A percentile compares a stretch with the other conserved stretches of the same genome.
These are phyloP conservation scores for Hofmannophila pseudospretella DNA, from an alignment of 2,888 invertebrate species.

Conservation along the genomic window DNA sequence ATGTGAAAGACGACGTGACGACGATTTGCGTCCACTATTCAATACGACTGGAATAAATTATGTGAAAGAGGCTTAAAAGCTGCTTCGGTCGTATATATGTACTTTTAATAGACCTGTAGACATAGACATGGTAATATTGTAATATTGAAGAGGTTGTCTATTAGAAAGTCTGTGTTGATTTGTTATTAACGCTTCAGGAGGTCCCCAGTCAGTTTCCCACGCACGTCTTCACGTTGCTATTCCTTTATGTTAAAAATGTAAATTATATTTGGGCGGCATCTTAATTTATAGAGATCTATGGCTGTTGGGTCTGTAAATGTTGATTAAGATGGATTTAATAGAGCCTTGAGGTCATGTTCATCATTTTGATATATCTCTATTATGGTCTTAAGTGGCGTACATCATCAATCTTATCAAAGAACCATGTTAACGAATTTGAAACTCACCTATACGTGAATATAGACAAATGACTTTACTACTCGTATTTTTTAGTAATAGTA, in stretches of 20 bases:
- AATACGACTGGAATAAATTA: neutral
- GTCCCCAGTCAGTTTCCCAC: conserved; percentile 27
- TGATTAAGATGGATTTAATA: neutral
- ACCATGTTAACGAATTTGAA: conserved; percentile 18
- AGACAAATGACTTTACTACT: conserved; percentile 23
- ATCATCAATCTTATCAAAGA: conserved; percentile 27
- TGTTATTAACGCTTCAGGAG: conserved; percentile 26
- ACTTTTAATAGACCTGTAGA: too few relatives aligned
- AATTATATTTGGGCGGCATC: neutral
- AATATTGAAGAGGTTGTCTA: conserved; percentile 11
- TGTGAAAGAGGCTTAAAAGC: neutral
- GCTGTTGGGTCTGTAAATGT: neutral
- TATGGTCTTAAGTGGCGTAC: conserved; percentile 12
- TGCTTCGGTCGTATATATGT: too few relatives aligned
- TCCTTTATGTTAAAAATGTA: too few relatives aligned
- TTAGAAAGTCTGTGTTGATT: conserved; percentile 36
- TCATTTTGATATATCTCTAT: conserved; percentile 16
- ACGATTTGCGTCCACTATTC: neutral
- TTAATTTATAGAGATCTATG: neutral
- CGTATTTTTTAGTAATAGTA: too few relatives aligned
- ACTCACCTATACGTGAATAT: conserved; percentile 17
- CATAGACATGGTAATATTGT: too few relatives aligned
- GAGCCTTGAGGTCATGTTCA: conserved; percentile 15
- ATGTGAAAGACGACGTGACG: neutral
- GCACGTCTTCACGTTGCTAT: conserved; percentile 8